phyloP scores from a whole-genome alignment of 2,797 vertebrate species.

The Phrynocephalus vlangalii region DNA sequence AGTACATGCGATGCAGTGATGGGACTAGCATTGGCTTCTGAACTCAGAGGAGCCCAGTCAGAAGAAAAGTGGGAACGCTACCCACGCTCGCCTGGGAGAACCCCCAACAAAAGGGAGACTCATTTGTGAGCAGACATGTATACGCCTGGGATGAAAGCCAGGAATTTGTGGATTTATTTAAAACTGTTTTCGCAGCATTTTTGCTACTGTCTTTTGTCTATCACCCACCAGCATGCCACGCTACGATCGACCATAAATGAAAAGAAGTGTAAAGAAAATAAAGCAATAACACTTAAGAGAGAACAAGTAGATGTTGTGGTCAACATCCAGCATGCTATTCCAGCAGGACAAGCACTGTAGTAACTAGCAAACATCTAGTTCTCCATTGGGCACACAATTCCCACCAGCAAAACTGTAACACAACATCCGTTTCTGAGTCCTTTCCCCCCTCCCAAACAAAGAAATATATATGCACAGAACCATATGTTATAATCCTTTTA shows the following conservation, averaged over 20 bases:
- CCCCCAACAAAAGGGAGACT: neutral
- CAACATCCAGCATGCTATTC: neutral
- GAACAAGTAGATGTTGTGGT: neutral
- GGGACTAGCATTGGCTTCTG: neutral
- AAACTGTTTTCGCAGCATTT: neutral
- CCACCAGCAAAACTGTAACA: too few species aligned
- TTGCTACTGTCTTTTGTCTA: neutral
- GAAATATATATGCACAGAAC: too few species aligned
- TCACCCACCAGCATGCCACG: neutral
- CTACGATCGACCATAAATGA: neutral
- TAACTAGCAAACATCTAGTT: neutral
- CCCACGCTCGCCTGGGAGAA: neutral
- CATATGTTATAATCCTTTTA: too few species aligned
- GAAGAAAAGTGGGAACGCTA: neutral
- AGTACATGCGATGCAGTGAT: neutral
- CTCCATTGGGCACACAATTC: too few species aligned
- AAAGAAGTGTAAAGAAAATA: neutral
- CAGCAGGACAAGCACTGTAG: neutral
- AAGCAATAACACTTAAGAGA: neutral
- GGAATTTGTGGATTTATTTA: neutral
- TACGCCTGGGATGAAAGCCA: neutral
- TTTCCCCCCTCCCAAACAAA: slow-evolving; percentile 2
- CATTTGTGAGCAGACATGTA: neutral
- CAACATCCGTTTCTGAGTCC: neutral
- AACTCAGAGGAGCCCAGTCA: neutral